These are phyloP conservation scores for Rhinoraja longicauda DNA, from an alignment of 2,797 vertebrate genomes.

Conservation along the genomic window DNA sequence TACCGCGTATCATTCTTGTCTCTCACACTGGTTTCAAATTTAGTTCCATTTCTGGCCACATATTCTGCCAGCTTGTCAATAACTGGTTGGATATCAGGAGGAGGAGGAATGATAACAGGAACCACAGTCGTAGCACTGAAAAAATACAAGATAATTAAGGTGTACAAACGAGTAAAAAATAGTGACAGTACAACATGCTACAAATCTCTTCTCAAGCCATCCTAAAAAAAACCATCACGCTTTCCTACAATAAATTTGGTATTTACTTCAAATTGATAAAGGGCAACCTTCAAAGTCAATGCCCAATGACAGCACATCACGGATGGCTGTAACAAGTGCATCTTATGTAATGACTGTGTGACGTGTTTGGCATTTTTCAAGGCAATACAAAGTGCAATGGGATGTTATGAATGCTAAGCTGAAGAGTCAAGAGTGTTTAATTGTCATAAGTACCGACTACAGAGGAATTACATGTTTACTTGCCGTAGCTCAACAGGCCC, in stretches of 20 bases:
- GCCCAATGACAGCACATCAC: background rate
- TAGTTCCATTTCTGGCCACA: constrained; percentile 87
- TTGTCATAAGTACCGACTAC: too few species aligned
- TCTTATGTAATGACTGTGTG: background rate
- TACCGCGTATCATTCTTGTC: constrained; percentile 94
- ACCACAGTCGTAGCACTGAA: constrained; percentile 64
- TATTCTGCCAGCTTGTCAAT: constrained; percentile 97
- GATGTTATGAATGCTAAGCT: background rate
- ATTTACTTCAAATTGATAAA: background rate
- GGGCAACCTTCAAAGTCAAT: background rate
- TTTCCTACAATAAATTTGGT: background rate
- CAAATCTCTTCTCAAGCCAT: background rate
- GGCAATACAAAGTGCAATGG: background rate
- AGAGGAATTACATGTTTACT: too few species aligned
- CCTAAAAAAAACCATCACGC: background rate
- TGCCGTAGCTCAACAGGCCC: too few species aligned
- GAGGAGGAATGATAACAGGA: constrained; percentile 85
- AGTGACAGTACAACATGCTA: background rate
- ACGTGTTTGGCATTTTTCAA: background rate
- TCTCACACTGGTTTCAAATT: constrained; percentile 90
- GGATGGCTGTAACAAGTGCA: background rate
- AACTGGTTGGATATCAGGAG: constrained; percentile 92
- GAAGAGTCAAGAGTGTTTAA: too few species aligned
- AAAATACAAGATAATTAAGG: constrained; percentile 40
- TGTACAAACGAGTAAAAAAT: background rate